Base-by-base conservation (phyloP, 1,140 invertebrate species). In the Nilaparvata lugens region DNA sequence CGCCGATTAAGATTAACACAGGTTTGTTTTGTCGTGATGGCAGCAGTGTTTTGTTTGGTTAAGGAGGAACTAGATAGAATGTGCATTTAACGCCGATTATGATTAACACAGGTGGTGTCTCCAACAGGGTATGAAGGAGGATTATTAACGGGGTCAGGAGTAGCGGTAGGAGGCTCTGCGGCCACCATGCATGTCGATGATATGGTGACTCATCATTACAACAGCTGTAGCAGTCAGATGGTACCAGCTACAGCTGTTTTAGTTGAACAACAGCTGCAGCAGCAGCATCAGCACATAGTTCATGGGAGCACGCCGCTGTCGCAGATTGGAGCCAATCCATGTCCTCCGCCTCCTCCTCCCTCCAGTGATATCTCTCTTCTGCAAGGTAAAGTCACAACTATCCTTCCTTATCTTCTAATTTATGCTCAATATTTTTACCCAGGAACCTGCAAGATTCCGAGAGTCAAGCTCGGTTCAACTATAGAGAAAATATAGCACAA, bases 301-400 rank as follows among this genome's bases (percentile, higher is more conserved):
- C 86, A 90, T 70, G 89, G 90, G 35, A 89, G 86, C 57, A 92
- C 90, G 38, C 89, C 90, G 1, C 80, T 93, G 6, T 88, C 88
- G 23, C 89, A 93, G 72, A 93, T 93, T 67, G 91, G 90, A 40
- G 83, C 84, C 58, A 82, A 81, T 69, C 69, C 73, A 35, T 76
- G 74, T 65, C 73, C 75, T 38, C 73, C 74, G 21, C 71, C 74
- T 66, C 31, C 31, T 35, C 31, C 31, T 35, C 31, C 31, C 31
- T 74, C 70, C 73, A 74, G 69, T 61, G 76, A 78, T 63, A 75
- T 75, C 68, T 78, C 69, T 70, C 74, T 78, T 67, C 74, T 75
- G 43, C 78, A 78, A 75, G 77, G 79, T 80, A 69, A 68, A 68
- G 66, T 28, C 28, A n/a, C n/a, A n/a, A n/a, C n/a, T n/a, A n/a